A percentile compares a stretch with the other conserved stretches of the same genome.
Evolutionary conservation across 2,113 vertebrate species (phyloP).

Genomic region (Helogale parvula): DNA sequence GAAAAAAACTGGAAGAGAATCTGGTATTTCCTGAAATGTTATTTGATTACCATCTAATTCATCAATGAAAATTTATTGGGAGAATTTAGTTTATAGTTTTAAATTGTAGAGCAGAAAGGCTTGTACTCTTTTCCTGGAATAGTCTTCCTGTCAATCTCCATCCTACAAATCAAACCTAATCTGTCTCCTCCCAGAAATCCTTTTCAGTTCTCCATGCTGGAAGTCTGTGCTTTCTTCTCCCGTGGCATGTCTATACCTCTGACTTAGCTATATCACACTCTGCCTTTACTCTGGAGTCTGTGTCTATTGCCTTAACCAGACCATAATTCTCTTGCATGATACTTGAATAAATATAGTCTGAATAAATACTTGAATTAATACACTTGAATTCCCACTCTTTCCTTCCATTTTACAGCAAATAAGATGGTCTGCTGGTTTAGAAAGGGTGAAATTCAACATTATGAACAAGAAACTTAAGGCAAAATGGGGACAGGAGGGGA

Average conservation of each 20-base stretch:
- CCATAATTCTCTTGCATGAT: neutral
- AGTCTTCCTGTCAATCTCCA: neutral
- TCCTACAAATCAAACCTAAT: neutral
- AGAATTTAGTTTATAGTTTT: conserved; percentile 6
- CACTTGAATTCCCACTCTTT: neutral
- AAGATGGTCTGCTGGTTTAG: neutral
- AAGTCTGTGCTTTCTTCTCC: neutral
- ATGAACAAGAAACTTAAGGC: neutral
- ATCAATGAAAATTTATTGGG: neutral
- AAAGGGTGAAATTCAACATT: neutral
- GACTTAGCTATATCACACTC: neutral
- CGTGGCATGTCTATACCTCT: neutral
- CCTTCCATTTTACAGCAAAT: neutral
- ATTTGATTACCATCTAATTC: neutral
- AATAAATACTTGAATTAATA: neutral
- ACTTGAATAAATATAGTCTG: neutral
- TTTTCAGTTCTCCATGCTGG: neutral
- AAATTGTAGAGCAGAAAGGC: neutral
- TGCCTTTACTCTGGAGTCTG: neutral
- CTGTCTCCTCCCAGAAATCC: neutral
- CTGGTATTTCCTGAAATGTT: neutral
- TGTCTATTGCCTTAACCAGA: neutral
- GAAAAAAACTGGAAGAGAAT: neutral
- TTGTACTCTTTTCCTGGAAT: neutral
- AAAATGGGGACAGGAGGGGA: neutral